Conservation (phyloP, 2,888 invertebrate species). For the Amblyjoppa fuscipennis region DNA sequence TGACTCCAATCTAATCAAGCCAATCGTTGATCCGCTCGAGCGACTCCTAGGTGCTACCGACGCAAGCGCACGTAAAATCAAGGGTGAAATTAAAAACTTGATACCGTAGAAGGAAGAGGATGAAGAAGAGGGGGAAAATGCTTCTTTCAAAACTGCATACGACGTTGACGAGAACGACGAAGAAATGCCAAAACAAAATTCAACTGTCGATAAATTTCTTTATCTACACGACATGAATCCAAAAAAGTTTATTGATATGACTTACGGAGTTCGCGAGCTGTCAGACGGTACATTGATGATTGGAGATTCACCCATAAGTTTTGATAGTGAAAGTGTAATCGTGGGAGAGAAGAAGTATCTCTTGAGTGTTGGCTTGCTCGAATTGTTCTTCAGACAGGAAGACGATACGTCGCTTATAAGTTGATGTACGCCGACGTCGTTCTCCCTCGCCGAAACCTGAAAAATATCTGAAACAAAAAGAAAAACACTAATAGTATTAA, state of each 20-base stretch:
- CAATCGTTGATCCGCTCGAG: conserved; percentile 30
- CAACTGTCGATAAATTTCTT: conserved; percentile 22
- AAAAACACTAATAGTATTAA: too few species aligned
- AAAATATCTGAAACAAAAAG: too few species aligned
- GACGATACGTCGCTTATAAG: conserved; percentile 40
- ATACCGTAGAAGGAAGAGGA: neutral
- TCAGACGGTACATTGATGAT: conserved; percentile 46
- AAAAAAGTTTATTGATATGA: conserved; percentile 49
- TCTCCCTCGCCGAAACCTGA: too few species aligned
- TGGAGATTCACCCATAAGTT: conserved; percentile 48
- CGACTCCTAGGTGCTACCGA: conserved; percentile 14
- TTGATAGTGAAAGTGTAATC: conserved; percentile 38
- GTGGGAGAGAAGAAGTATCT: conserved; percentile 38
- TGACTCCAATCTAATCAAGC: too few species aligned
- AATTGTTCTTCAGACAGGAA: conserved; percentile 56
- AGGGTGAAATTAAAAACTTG: conserved; percentile 15
- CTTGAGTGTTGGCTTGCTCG: conserved; percentile 37
- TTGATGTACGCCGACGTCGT: too few species aligned
- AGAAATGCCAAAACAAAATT: neutral
- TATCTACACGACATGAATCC: conserved; percentile 34
- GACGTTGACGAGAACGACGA: conserved; percentile 34
- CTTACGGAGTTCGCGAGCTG: conserved; percentile 49
- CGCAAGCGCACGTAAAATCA: conserved; percentile 18
- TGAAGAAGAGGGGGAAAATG: neutral
- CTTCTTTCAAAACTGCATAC: too few species aligned